Base-by-base conservation (phyloP, 2,888 invertebrate species). In the Mesopsocus fuscifrons region DNA sequence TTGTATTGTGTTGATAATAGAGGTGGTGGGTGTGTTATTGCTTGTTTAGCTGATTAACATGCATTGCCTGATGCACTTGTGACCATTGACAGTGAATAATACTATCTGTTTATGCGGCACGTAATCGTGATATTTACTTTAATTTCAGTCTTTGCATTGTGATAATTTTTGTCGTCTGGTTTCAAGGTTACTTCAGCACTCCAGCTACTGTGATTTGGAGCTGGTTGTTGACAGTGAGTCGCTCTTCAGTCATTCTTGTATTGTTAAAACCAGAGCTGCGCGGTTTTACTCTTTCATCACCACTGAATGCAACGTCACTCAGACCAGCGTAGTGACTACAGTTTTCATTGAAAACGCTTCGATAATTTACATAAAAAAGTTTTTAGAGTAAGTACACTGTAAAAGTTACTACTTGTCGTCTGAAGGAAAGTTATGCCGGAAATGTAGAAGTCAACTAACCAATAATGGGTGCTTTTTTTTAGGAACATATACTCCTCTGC, bases 111-210 rank as follows among this genome's bases (percentile, higher is more conserved):
- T n/a, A n/a, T n/a, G n/a, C n/a, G n/a, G n/a, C n/a, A n/a, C n/a
- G n/a, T n/a, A n/a, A n/a, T n/a, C n/a, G n/a, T n/a, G n/a, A n/a
- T n/a, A n/a, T n/a, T n/a, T n/a, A n/a, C n/a, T n/a, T n/a, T n/a
- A n/a, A n/a, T n/a, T n/a, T n/a, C n/a, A n/a, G n/a, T n/a, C n/a
- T n/a, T n/a, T n/a, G n/a, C n/a, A n/a, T n/a, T n/a, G 8, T 32
- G 33, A 35, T 33, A 21, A 33, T 44, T 44, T 34, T 32, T 32
- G 11, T 34, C 26, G 20, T 46, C 41, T 44, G n/a, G 47, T 42
- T 67, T 66, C 45, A 65, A 71, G 71, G 66, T 68, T 72, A 58
- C 70, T 68, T 61, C 66, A 66, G 55, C 68, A 71, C 56, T 68
- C 69, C 51, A 63, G 71, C 52, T 68, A 68, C 60, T 65, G 67